Base-by-base conservation (phyloP, 64 coral and sea anemone genomes). In the Montipora capricornis region DNA sequence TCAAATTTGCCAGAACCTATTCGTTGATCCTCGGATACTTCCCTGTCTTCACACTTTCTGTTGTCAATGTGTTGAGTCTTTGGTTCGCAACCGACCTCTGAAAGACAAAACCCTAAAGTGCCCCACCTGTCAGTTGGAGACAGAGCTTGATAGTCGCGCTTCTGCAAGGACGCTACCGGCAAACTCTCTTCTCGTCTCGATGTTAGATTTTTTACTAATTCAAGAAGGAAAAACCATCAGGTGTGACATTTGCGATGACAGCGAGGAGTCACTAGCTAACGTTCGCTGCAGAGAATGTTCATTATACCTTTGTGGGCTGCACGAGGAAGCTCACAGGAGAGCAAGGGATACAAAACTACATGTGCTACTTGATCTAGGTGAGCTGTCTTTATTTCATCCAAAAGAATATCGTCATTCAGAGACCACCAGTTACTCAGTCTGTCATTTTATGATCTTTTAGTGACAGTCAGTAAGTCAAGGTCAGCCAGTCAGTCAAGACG, bases 11-110 rank as follows among this genome's bases (percentile, higher is more conserved):
- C 2, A 22, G 17, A 91, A 76, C 9, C 8, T 91, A 9, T 95
- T 87, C 15, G 11, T 80, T 47, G 94, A 95, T 80, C 88, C 94
- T 24, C 75, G 88, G 77, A 87, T 95, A 52, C 89, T 95, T 8
- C 88, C 93, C 19, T 95, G 93, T 37, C 77, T 95, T 6, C 94
- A 95, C 24, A 78, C 94, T 16, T 95, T 91, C 55, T 95, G 94
- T 26, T 77, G 88, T 22, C 74, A 70, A 7, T 95, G 94, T 61
- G 60, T 95, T 9, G 94, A 91, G 70, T 59, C 48, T 2, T 15
- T 95, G 13, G 47, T 95, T 17, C 89, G 88, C 19, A 57, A 69
- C 16, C 81, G 68, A 68, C 88, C 88, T 64, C 55, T 89, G 6
- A 59, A 64, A 80, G 53, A 45, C 49, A 88, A 91, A 19, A 3